Evolutionary conservation across 2,888 invertebrate species (phyloP).

Genomic region (Ctenicera cuprea): DNA sequence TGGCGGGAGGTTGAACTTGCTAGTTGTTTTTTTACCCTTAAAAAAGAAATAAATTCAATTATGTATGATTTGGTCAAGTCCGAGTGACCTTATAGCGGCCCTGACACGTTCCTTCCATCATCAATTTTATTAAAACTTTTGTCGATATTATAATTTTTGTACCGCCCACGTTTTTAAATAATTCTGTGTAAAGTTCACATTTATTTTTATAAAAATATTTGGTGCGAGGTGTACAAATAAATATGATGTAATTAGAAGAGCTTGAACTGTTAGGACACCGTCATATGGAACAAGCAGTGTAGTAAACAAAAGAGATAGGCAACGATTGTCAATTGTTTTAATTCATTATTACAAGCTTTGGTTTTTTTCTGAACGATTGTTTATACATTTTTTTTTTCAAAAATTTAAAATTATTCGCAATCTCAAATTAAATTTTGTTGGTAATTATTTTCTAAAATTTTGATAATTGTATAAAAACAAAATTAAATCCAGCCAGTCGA

Average conservation of each 20-base stretch:
- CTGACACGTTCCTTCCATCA: background rate
- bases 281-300: too few relatives aligned
- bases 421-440: too few relatives aligned
- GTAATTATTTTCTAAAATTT: too few relatives aligned
- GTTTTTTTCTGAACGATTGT: too few relatives aligned
- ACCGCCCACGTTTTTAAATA: background rate
- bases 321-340: too few relatives aligned
- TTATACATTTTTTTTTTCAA: too few relatives aligned
- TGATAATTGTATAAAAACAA: too few relatives aligned
- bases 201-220: conserved; percentile 18
- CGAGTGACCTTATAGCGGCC: background rate
- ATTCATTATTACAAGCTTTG: too few relatives aligned
- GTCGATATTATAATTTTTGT: background rate
- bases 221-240: conserved; percentile 1
- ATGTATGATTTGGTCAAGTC: background rate
- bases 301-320: too few relatives aligned
- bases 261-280: too few relatives aligned
- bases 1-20: conserved; percentile 74
- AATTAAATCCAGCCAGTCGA: too few relatives aligned
- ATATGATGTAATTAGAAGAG: conserved; percentile 1
- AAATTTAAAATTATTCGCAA: too few relatives aligned
- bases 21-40: conserved; percentile 71
- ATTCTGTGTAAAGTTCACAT: background rate
- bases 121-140: background rate
- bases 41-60: conserved; percentile 48